Evolutionary conservation across 1,140 invertebrate genomes (phyloP), one percentile per base, ranked within the genome.

Genomic region (Frieseomelitta varia): DNA sequence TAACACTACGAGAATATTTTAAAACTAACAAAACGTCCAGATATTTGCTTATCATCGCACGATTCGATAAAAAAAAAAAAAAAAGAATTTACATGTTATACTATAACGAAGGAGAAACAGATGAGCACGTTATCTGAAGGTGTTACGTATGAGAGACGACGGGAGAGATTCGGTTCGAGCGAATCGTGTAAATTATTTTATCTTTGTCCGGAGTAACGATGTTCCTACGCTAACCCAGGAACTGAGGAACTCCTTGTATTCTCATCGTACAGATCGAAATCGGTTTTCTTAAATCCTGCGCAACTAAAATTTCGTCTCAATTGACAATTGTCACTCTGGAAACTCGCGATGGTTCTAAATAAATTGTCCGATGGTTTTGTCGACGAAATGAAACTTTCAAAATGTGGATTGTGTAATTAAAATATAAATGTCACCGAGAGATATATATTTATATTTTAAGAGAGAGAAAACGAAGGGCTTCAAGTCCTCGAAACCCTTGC

Each of bases 21-120:
- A 30, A 76, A 82, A 68, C 51, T 30, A 58, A 34, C 73, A 75
- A 39, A 65, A 6, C 51, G 6, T 17, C 63, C 55, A 56, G 61
- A 76, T 82, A 82, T 77, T 68, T 76, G 56, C 30, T 82, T 82
- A 82, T 82, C 63, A 47, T 21, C 19, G 53, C 17, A 39, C 47
- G 30, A 39, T 68, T 82, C 24, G 73, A 69, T 77, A 77, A 82
- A 75, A 47, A 47, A 47, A 8, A 39, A 39, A 47, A 47, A 39
- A 47, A 47, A 47, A 47, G 8, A 39, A 24, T 19, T 39, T 58
- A 58, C 73, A 69, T 10, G 39, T 27, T 58, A 69, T 63, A 77
- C 24, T 34, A 56, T 74, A n/a, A 12, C 39, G 39, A 61, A 39
- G 34, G 61, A 56, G 73, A 30, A 56, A 21, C 61, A 17, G 27